These are phyloP conservation scores for Luperina nickerlii DNA, from an alignment of 2,888 invertebrate genomes.

Conservation along the genomic window DNA sequence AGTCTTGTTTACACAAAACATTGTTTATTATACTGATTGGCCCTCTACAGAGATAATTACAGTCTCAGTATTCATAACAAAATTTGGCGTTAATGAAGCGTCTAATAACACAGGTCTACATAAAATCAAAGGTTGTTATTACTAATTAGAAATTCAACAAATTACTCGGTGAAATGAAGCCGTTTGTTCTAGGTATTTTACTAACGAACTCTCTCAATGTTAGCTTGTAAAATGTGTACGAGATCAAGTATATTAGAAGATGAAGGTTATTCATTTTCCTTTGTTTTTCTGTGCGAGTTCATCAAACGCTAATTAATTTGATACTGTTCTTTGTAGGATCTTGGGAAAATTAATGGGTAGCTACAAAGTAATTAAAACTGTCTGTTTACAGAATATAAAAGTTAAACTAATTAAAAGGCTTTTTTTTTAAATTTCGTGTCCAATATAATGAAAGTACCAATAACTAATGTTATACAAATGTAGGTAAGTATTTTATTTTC, in stretches of 20 bases:
- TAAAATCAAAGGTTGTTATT: slow-evolving; percentile 29
- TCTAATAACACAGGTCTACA: slow-evolving; percentile 19
- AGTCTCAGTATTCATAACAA: slow-evolving; percentile 24
- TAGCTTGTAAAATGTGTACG: slow-evolving; percentile 22
- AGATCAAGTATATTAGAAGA: slow-evolving; percentile 19
- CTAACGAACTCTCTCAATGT: slow-evolving; percentile 29
- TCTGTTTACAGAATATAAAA: background rate
- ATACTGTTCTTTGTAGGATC: slow-evolving; percentile 20
- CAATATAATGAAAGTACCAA: too few species aligned
- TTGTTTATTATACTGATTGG: slow-evolving; percentile 13
- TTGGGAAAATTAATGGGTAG: slow-evolving; percentile 17
- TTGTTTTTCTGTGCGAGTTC: slow-evolving; percentile 14
- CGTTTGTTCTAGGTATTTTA: slow-evolving; percentile 36
- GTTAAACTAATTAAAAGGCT: background rate
- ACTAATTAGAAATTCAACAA: slow-evolving; percentile 35
- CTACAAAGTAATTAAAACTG: slow-evolving; percentile 22
- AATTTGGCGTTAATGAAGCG: slow-evolving; percentile 16
- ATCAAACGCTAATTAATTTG: slow-evolving; percentile 30
- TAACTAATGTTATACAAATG: background rate
- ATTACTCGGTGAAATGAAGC: slow-evolving; percentile 29
- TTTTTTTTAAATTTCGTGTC: too few species aligned
- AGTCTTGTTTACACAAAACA: slow-evolving; percentile 12
- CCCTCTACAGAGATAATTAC: slow-evolving; percentile 23
- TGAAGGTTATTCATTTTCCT: slow-evolving; percentile 10
- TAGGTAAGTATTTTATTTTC: too few species aligned